phyloP scores from a whole-genome alignment of 2,888 invertebrate genomes.

The Pedicia rivosa region DNA sequence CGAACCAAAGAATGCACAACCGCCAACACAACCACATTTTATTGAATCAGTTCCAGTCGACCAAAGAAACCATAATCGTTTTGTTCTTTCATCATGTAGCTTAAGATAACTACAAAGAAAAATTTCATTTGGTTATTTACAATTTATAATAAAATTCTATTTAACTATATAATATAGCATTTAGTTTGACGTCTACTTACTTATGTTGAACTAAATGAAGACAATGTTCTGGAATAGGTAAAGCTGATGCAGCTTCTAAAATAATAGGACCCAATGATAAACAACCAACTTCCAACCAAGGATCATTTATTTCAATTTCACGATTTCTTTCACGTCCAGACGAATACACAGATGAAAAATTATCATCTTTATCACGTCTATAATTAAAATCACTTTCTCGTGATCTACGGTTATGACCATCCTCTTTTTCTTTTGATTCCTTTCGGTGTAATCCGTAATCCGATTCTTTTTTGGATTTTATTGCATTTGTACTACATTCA shows the following conservation, averaged over 20 bases:
- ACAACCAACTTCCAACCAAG: slow-evolving; percentile 88
- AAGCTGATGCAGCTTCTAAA: slow-evolving; percentile 74
- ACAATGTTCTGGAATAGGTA: slow-evolving; percentile 61
- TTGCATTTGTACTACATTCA: slow-evolving; percentile 7
- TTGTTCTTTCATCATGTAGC: slow-evolving; percentile 68
- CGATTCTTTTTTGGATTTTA: slow-evolving; percentile 11
- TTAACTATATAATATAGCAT: background rate
- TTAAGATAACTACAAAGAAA: slow-evolving; percentile 42
- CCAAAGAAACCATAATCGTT: slow-evolving; percentile 93
- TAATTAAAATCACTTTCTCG: slow-evolving; percentile 23
- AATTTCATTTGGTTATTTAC: background rate
- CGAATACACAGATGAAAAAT: slow-evolving; percentile 10
- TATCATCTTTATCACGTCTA: slow-evolving; percentile 20
- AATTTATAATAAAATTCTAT: background rate
- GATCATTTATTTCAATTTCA: slow-evolving; percentile 34
- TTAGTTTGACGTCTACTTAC: slow-evolving; percentile 21
- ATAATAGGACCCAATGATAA: slow-evolving; percentile 79
- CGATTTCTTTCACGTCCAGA: slow-evolving; percentile 10
- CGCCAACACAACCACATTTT: slow-evolving; percentile 91
- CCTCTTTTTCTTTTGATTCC: slow-evolving; percentile 22
- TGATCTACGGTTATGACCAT: slow-evolving; percentile 6
- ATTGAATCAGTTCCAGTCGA: slow-evolving; percentile 42
- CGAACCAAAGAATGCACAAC: slow-evolving; percentile 85
- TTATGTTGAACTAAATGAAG: slow-evolving; percentile 66
- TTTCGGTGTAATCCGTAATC: slow-evolving; percentile 20